These are phyloP conservation scores for Athalia cordata DNA, from an alignment of 2,888 invertebrate species.

Conservation along the genomic window DNA sequence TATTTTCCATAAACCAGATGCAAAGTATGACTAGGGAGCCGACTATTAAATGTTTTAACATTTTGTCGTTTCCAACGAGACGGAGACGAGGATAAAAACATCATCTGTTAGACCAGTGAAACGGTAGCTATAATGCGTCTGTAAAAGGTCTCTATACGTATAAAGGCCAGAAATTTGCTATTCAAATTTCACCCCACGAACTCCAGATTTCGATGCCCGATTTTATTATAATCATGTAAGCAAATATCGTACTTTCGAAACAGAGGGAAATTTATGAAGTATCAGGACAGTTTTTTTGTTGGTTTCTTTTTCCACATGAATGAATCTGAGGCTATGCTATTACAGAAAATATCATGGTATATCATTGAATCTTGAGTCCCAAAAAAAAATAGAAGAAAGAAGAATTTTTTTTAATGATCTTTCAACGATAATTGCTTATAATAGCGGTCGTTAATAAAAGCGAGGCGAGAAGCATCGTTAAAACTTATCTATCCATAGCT, in stretches of 20 bases:
- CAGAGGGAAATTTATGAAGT: too few species aligned
- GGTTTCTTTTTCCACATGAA: too few species aligned
- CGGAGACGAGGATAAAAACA: not conserved
- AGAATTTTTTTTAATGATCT: constrained; percentile 3
- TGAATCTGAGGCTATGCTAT: not conserved
- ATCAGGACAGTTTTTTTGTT: too few species aligned
- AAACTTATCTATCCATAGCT: not conserved
- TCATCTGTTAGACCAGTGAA: too few species aligned
- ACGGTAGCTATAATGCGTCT: too few species aligned
- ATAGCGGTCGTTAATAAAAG: not conserved
- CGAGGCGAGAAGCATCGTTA: not conserved
- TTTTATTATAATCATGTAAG: too few species aligned
- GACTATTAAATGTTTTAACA: constrained; percentile 21
- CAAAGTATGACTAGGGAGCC: constrained; percentile 15
- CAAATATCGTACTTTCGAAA: too few species aligned
- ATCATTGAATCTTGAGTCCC: not conserved
- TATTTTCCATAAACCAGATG: constrained; percentile 36
- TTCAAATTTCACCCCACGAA: constrained; percentile 27
- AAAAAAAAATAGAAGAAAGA: not conserved
- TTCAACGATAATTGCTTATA: constrained; percentile 6
- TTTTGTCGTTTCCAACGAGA: not conserved
- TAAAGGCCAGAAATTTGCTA: constrained; percentile 25
- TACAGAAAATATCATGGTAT: not conserved
- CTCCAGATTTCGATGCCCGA: not conserved
- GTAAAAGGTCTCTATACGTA: too few species aligned